Evolutionary conservation across 2,113 vertebrate genomes (phyloP), one percentile per base, ranked within the genome.

Genomic region (Bolborhynchus lineola): DNA sequence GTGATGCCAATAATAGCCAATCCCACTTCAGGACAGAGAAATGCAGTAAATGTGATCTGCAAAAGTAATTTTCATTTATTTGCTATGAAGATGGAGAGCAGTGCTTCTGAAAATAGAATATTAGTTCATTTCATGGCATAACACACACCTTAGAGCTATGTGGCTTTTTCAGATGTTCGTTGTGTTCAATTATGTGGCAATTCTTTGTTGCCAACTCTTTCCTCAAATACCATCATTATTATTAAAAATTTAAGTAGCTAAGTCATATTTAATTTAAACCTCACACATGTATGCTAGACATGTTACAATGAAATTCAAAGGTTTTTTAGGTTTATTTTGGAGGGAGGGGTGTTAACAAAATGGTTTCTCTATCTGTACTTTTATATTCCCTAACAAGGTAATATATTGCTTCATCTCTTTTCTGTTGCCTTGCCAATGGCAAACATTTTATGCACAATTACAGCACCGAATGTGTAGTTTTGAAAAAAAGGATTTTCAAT

Each of bases 291-390:
- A 42, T 2, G 2, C 1, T 69, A 80, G 16, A 80, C 9, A 62
- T 65, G 69, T 86, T 31, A 52, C 18, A 31, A 31, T 15, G 20
- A 88, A 29, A 8, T 42, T 62, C 7, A 17, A 71, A 60, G 17
- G 4, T 23, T 2, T 1, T 8, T 11, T 13, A 1, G 7, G 6
- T 2, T 16, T 26, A 4, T 67, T 16, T 42, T 52, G n/a, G n/a
- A n/a, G n/a, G n/a, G n/a, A n/a, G n/a, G n/a, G n/a, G n/a, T n/a
- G 67, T 41, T 23, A 41, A 77, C 4, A 39, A 23, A 72, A 35
- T 14, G 10, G 71, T 67, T 63, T 90, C 13, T 50, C 26, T 78
- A 10, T 16, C 10, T 49, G 23, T 47, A 42, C 4, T 4, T 35
- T 16, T 35, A 8, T 8, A 33, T 79, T 88, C 23, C 19, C 37